Evolutionary conservation across 2,888 invertebrate genomes (phyloP).

Genomic region (Apamea monoglypha): DNA sequence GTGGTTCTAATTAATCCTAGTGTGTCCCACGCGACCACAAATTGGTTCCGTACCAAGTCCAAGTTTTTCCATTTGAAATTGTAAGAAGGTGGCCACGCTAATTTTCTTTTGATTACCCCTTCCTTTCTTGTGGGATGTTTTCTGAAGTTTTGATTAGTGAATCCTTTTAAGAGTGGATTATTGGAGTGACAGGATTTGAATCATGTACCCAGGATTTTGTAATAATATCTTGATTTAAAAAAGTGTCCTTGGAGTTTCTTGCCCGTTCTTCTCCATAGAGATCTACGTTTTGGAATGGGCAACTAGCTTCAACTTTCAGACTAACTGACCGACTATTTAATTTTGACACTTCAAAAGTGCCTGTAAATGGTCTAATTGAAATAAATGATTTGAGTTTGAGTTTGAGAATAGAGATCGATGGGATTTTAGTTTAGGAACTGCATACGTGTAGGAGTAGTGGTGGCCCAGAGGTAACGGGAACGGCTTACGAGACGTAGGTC

Average conservation of each 20-base stretch:
- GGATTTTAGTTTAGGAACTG: background rate
- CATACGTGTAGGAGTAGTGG: background rate
- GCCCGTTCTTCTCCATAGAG: too few relatives aligned
- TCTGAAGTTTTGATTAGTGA: conserved; percentile 76
- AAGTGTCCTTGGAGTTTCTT: too few relatives aligned
- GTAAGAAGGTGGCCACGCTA: conserved; percentile 76
- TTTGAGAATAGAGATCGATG: conserved; percentile 32
- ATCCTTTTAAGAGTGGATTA: conserved; percentile 55
- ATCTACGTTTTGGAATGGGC: too few relatives aligned
- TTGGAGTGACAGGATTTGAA: conserved; percentile 14
- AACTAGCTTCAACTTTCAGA: too few relatives aligned
- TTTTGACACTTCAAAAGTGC: too few relatives aligned
- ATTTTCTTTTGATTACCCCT: conserved; percentile 83
- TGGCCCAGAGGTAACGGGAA: background rate
- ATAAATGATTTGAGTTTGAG: too few relatives aligned
- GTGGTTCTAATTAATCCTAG: conserved; percentile 82
- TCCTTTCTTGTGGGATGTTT: conserved; percentile 69
- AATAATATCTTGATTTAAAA: too few relatives aligned
- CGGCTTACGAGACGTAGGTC: too few relatives aligned
- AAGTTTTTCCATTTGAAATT: conserved; percentile 84
- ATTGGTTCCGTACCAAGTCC: conserved; percentile 74
- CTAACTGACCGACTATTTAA: too few relatives aligned
- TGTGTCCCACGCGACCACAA: conserved; percentile 78
- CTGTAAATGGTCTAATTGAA: too few relatives aligned
- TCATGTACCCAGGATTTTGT: too few relatives aligned